Base-by-base conservation (phyloP, 2,797 vertebrate species). In the Cacajao melanocephalus region DNA sequence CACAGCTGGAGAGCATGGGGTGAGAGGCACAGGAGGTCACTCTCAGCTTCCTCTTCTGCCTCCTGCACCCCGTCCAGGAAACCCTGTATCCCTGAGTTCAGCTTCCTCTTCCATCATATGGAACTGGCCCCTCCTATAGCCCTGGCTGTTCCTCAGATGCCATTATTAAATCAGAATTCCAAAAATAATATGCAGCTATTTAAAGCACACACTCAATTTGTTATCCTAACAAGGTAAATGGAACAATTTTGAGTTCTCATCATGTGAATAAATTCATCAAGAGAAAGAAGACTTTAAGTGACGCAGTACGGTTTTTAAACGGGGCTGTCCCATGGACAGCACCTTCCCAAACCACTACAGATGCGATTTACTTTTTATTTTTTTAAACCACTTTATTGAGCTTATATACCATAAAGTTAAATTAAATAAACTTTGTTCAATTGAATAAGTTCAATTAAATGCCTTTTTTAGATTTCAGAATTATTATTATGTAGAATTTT, bases 151-250 rank as follows among this genome's bases (percentile, higher is more conserved):
- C 80, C 75, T 85, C 30, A 50, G 39, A 13, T 55, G 58, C 58
- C 76, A n/a, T 36, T 78, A 70, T 78, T 46, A 48, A 80, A 30
- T 48, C 64, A 1, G 50, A 64, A 57, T 48, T 81, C 46, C 61
- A 72, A 22, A 79, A 88, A 70, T 7, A 58, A 28, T 3, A 2
- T 1, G 7, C 14, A n/a, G 14, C 80, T 87, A n/a, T 94, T 94
- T 90, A 90, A 83, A 87, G 80, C 44, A 28, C 44, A 48, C n/a
- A 2, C 39, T 95, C 30, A 58, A 28, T 92, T 81, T 67, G 70
- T 64, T 75, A 50, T 75, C 11, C 17, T 90, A 92, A 87, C 81
- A 83, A 80, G 85, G 70, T 73, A 80, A 94, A 92, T 58, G 88
- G 93, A 72, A 24, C 80, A 41, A 44, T 90, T 79, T 64, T 26